A percentile compares a stretch with the other conserved stretches of the same genome.
These are phyloP conservation scores for Mormyrops boulengeri DNA, from an alignment of 2,797 vertebrate genomes.

Conservation along the genomic window DNA sequence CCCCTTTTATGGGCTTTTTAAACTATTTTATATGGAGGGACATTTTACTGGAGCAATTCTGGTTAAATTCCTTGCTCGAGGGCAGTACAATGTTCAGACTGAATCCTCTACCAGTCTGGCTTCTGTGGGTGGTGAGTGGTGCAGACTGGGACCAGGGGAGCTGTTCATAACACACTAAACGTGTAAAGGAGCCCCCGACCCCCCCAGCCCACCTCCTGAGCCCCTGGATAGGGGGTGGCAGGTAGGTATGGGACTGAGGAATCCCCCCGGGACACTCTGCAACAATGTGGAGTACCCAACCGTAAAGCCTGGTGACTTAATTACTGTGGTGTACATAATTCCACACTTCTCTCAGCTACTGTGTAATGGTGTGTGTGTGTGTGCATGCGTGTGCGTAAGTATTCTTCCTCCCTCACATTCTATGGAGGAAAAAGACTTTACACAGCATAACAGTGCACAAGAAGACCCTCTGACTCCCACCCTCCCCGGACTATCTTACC, in stretches of 20 bases:
- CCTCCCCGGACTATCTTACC: neutral
- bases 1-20: neutral
- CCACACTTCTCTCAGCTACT: constrained; percentile 40
- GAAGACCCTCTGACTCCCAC: constrained; percentile 18
- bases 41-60: neutral
- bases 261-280: constrained; percentile 48
- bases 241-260: constrained; percentile 35
- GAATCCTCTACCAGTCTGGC: neutral
- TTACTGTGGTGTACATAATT: constrained; percentile 60
- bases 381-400: constrained; percentile 25
- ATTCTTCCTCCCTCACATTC: neutral
- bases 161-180: neutral
- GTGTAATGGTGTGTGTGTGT: constrained; percentile 29
- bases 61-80: neutral
- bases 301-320: constrained; percentile 55
- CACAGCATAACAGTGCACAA: constrained; percentile 39
- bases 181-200: neutral
- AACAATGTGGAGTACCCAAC: constrained; percentile 59
- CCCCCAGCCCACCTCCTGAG: neutral
- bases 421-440: constrained; percentile 40
- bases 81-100: neutral
- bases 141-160: neutral
- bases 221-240: neutral
- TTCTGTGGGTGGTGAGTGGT: neutral
- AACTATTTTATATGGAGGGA: neutral